Base-by-base conservation (phyloP, 2,888 invertebrate species). In the Scaptomyza reducta region DNA sequence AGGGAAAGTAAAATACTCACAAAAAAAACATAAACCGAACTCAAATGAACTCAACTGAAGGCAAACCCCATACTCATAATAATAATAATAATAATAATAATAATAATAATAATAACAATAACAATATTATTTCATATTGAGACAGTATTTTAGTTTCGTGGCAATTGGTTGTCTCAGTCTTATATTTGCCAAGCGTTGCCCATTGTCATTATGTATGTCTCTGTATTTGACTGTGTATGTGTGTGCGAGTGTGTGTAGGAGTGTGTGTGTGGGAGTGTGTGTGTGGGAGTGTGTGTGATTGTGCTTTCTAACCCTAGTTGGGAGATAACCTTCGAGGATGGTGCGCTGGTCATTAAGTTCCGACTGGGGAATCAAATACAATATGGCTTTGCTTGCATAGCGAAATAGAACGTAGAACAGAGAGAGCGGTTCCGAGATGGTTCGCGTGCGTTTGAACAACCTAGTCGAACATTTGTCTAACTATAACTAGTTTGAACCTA, bases 71-170 rank as follows among this genome's bases (percentile, higher is more conserved):
- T 41, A 44, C 40, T 40, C 46, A 58, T 76, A 47, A 51, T 51
- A 55, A 60, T 62, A 72, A 74, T 58, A 71, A 49, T 42, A 62
- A 51, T 55, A 65, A 49, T 22, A 22, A 22, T 22, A 22, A 22
- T 22, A 22, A 22, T 22, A 22, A 22, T 22, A 22, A 22, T 3
- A 22, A 22, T 22, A 22, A 22, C 38, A 46, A 42, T 53, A 45
- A 11, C 10, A 57, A 40, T 49, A 67, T 55, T 50, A 58, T 58
- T 33, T 6, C n/a, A 7, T 38, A 74, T 86, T 83, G 77, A 67
- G 77, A 83, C 80, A 77, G 77, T 80, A 86, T 83, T 80, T 79
- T 80, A 86, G 87, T 80, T 80, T 74, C 59, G 75, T 78, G 64
- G 70, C 63, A 77, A 78, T 77, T 59, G 75, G 63, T 47, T 14